phyloP scores from a whole-genome alignment of 2,113 vertebrate species.

The Ceuthmochares aereus region DNA sequence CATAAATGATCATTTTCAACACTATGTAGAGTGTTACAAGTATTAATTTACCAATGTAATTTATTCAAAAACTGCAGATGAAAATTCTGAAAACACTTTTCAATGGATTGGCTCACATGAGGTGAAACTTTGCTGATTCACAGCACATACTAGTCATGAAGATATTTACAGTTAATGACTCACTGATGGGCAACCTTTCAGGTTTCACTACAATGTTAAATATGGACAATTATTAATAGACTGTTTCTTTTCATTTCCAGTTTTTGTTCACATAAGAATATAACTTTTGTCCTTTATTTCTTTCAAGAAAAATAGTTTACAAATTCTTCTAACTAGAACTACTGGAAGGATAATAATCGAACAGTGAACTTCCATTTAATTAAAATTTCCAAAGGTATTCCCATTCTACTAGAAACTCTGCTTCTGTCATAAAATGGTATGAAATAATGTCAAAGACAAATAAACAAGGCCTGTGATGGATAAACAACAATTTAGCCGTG shows the following conservation, averaged over 20 bases:
- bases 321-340: background rate
- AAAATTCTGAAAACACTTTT: constrained; percentile 10
- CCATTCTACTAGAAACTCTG: background rate
- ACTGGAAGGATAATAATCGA: background rate
- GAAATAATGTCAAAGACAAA: background rate
- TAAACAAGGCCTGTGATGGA: background rate
- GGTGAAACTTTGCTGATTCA: background rate
- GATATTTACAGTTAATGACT: background rate
- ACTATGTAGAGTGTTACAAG: background rate
- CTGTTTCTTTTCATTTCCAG: background rate
- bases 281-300: background rate
- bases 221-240: background rate
- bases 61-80: background rate
- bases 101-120: background rate
- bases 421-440: background rate
- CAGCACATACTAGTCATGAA: background rate
- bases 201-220: background rate
- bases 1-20: background rate
- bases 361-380: background rate
- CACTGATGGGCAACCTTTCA: background rate
- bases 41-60: background rate
- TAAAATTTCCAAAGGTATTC: background rate
- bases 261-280: background rate
- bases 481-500: background rate
- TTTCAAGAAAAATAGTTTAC: background rate